A percentile compares a stretch with the other conserved stretches of the same genome.
Evolutionary conservation across 2,797 vertebrate species (phyloP).

Genomic region (Sebastiscus albofasciatus): DNA sequence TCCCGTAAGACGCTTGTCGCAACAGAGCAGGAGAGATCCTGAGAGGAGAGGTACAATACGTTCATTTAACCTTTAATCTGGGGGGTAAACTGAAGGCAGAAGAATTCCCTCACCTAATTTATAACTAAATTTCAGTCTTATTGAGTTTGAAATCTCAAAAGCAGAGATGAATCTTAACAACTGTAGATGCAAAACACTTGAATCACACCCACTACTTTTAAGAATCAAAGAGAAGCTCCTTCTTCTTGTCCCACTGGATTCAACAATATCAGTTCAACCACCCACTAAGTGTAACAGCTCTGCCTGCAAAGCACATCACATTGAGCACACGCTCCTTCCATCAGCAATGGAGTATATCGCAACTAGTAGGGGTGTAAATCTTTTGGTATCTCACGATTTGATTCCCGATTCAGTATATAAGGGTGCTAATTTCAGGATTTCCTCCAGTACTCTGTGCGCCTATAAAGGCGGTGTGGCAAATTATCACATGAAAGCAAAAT

Average conservation of each 20-base stretch:
- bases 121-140: background rate
- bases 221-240: background rate
- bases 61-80: background rate
- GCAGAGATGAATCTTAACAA: background rate
- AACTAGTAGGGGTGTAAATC: background rate
- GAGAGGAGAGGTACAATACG: background rate
- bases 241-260: slow-evolving; percentile 3
- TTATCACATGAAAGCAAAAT: background rate
- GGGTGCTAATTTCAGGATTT: no score
- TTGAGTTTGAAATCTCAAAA: background rate
- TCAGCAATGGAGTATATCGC: background rate
- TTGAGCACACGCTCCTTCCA: slow-evolving; percentile 1
- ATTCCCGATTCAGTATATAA: background rate
- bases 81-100: background rate
- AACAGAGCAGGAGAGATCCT: slow-evolving; percentile 95
- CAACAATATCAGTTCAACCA: background rate
- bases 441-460: no score
- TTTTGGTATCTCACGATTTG: background rate
- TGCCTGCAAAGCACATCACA: background rate
- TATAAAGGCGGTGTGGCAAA: background rate
- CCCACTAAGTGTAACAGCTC: slow-evolving; percentile 6
- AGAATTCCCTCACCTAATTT: background rate
- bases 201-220: background rate
- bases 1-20: slow-evolving; percentile 95
- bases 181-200: background rate